Evolutionary conservation across 1,140 invertebrate genomes (phyloP).

Genomic region (Drosophila melanica): DNA sequence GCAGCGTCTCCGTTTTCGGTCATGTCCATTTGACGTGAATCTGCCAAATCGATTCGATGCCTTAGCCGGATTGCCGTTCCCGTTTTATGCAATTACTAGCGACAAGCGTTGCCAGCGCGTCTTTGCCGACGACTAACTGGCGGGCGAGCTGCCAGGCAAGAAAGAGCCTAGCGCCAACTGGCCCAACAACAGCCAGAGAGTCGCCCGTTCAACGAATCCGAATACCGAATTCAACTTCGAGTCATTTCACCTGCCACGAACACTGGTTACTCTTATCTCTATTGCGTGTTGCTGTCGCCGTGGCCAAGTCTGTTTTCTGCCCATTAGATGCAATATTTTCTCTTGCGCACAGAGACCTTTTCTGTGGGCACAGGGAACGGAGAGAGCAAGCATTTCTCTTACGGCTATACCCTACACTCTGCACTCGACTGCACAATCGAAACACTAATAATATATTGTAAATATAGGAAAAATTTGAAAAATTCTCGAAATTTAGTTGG

Average conservation of each 20-base stretch:
- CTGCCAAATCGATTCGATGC: constrained; percentile 47
- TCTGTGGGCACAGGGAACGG: constrained; percentile 34
- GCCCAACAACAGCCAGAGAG: constrained; percentile 53
- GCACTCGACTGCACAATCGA: not conserved
- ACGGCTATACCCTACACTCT: not conserved
- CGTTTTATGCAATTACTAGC: constrained; percentile 44
- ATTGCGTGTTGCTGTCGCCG: constrained; percentile 17
- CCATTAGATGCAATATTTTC: constrained; percentile 4
- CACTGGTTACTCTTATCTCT: constrained; percentile 17
- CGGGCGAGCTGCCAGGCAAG: constrained; percentile 7
- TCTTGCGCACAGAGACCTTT: constrained; percentile 1
- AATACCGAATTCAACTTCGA: constrained; percentile 33
- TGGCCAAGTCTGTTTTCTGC: constrained; percentile 13
- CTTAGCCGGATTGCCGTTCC: constrained; percentile 10
- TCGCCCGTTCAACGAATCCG: constrained; percentile 55
- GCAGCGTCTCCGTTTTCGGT: constrained; percentile 24
- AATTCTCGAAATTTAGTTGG: no score
- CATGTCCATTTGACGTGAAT: constrained; percentile 34
- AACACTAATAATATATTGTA: no score
- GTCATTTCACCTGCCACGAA: constrained; percentile 27
- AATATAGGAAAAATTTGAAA: no score
- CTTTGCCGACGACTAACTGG: constrained; percentile 64
- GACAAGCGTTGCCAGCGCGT: constrained; percentile 61
- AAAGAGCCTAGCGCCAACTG: constrained; percentile 24
- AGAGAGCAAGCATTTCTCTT: not conserved